Base-by-base conservation (phyloP, 2,888 invertebrate species). In the Scaptodrosophila latifasciaeformis region DNA sequence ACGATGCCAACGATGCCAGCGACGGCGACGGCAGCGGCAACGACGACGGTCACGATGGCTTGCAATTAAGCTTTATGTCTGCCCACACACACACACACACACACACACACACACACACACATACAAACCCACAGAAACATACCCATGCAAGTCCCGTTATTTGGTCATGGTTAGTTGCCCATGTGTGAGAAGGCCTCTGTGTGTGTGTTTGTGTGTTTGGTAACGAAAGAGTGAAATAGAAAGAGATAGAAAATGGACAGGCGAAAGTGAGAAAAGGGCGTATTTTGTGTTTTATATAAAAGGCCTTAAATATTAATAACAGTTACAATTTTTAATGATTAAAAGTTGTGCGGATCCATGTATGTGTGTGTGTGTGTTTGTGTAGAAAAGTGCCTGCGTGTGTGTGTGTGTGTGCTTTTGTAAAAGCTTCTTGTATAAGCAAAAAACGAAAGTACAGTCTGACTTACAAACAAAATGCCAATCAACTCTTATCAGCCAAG, bases 311-410 rank as follows among this genome's bases (percentile, higher is more conserved):
- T 80, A 75, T 75, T 75, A 75, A 75, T 80, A 78, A 80, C 75
- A 75, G 81, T 75, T 78, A 78, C 78, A 77, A 75, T 80, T 75
- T 75, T 75, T 80, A 75, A 75, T 75, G 81, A 75, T 78, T 80
- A 80, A 77, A 72, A 72, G 56, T 72, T 62, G 80, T n/a, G 61
- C 80, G n/a, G n/a, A n/a, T n/a, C 74, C 65, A 60, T 68, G 58
- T 69, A 55, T 60, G 48, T 44, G 63, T 30, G 4, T 37, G 15
- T 10, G 7, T 29, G n/a, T 10, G 18, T 21, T 29, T 29, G 27
- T 29, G 12, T 30, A 10, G 30, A n/a, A n/a, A 12, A 13, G 13
- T 3, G 27, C 29, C 1, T 44, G 7, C 9, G 35, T 43, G 24
- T 13, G 29, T 40, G 44, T 49, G 53, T 29, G 43, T 19, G 43